A percentile compares a stretch with the other conserved stretches of the same genome.
These are phyloP conservation scores for Vipera latastei DNA, from an alignment of 2,797 vertebrate genomes.

Conservation along the genomic window DNA sequence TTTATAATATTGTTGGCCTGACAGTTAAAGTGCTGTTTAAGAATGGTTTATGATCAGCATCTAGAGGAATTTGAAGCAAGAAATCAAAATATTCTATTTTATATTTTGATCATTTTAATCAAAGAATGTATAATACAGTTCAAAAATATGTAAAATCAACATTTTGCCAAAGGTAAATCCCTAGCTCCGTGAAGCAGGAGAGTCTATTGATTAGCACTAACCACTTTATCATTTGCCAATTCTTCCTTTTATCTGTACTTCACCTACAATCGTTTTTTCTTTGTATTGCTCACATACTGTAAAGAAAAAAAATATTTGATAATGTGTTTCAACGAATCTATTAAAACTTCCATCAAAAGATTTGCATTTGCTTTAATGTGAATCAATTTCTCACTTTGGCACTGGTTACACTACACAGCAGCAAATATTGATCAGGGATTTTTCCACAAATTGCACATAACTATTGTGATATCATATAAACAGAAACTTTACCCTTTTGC, in stretches of 20 bases:
- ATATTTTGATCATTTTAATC: constrained; percentile 57
- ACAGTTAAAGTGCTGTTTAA: constrained; percentile 31
- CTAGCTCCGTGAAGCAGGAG: constrained; percentile 39
- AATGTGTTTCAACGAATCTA: constrained; percentile 61
- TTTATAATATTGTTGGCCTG: constrained; percentile 19
- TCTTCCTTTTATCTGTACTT: constrained; percentile 58
- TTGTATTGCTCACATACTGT: constrained; percentile 39
- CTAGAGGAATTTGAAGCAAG: constrained; percentile 61
- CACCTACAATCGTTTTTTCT: constrained; percentile 58
- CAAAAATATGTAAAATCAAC: constrained; percentile 64
- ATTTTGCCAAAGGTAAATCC: constrained; percentile 12
- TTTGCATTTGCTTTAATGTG: constrained; percentile 49
- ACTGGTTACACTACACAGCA: constrained; percentile 39
- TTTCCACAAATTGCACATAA: constrained; percentile 41
- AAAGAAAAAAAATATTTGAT: constrained; percentile 56
- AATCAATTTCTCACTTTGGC: constrained; percentile 46
- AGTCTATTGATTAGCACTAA: constrained; percentile 37
- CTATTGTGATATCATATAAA: constrained; percentile 39
- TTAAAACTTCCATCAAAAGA: constrained; percentile 56
- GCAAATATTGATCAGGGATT: constrained; percentile 45
- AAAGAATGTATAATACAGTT: constrained; percentile 49
- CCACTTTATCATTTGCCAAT: constrained; percentile 44
- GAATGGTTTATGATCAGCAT: constrained; percentile 39
- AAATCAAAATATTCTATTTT: constrained; percentile 56
- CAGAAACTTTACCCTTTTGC: constrained; percentile 14